These are phyloP conservation scores for Proterorhinus semilunaris DNA, from an alignment of 2,113 vertebrate genomes.

Conservation along the genomic window DNA sequence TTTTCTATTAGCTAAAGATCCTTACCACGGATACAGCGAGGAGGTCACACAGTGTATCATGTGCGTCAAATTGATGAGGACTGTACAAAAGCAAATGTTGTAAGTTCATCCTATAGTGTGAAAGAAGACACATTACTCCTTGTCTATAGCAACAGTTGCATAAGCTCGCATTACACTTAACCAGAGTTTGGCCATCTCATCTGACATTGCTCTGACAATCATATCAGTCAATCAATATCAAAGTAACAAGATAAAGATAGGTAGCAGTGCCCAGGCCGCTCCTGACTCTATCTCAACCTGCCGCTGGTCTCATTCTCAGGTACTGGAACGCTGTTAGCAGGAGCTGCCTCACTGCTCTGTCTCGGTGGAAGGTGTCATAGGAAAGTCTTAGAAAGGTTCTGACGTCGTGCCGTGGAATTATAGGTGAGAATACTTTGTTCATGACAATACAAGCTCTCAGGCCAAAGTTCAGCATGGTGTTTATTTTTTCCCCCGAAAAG, in stretches of 20 bases:
- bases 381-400: slow-evolving; percentile 72
- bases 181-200: slow-evolving; percentile 65
- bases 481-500: not conserved
- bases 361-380: slow-evolving; percentile 79
- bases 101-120: slow-evolving; percentile 32
- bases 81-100: slow-evolving; percentile 20
- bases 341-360: slow-evolving; percentile 78
- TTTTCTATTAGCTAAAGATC: slow-evolving; percentile 49
- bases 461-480: slow-evolving; percentile 39
- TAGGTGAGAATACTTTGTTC: slow-evolving; percentile 71
- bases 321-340: slow-evolving; percentile 77
- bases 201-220: slow-evolving; percentile 67
- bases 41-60: slow-evolving; percentile 30
- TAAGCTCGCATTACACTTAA: slow-evolving; percentile 52
- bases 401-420: slow-evolving; percentile 70
- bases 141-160: slow-evolving; percentile 33
- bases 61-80: slow-evolving; percentile 16
- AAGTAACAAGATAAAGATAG: slow-evolving; percentile 55
- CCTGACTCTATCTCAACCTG: slow-evolving; percentile 67
- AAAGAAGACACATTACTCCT: slow-evolving; percentile 31
- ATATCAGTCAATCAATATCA: slow-evolving; percentile 36
- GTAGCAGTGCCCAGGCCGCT: slow-evolving; percentile 46
- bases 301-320: slow-evolving; percentile 75
- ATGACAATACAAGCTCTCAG: slow-evolving; percentile 55
- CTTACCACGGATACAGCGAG: slow-evolving; percentile 20